Conservation (phyloP, 2,797 vertebrate genomes). For the Neopelma chrysocephalum region DNA sequence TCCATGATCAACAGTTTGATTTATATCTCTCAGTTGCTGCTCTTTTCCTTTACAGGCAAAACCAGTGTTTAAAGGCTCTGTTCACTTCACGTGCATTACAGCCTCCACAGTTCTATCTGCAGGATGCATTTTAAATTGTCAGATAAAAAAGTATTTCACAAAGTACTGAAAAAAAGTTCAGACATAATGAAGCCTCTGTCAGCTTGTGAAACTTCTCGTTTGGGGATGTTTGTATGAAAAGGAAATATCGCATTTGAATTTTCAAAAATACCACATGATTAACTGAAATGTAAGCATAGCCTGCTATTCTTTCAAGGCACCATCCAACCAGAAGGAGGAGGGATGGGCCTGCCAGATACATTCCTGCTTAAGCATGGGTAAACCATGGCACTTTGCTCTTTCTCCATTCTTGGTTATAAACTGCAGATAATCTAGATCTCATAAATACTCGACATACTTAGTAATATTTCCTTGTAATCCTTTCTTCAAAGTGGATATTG, state of each 20-base stretch:
- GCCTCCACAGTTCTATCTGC: background rate
- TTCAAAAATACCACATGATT: background rate
- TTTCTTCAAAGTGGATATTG: background rate
- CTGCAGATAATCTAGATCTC: background rate
- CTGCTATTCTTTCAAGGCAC: background rate
- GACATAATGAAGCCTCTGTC: background rate
- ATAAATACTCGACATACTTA: background rate
- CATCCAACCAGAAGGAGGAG: background rate
- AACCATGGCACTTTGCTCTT: background rate
- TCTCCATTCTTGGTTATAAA: constrained; percentile 46
- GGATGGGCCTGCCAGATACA: background rate
- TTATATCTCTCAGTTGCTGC: background rate
- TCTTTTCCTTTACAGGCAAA: constrained; percentile 28
- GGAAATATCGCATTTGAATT: background rate
- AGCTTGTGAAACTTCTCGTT: background rate
- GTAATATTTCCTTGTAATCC: background rate
- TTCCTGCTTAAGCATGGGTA: background rate
- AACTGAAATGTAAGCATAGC: background rate
- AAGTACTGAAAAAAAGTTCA: background rate
- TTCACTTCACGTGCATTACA: background rate
- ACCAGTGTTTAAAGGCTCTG: background rate
- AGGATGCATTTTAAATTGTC: background rate
- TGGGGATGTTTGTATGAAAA: background rate
- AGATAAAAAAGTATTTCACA: background rate
- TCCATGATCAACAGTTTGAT: background rate